phyloP scores from a whole-genome alignment of 2,797 vertebrate species.

The Crocidura indochinensis region DNA sequence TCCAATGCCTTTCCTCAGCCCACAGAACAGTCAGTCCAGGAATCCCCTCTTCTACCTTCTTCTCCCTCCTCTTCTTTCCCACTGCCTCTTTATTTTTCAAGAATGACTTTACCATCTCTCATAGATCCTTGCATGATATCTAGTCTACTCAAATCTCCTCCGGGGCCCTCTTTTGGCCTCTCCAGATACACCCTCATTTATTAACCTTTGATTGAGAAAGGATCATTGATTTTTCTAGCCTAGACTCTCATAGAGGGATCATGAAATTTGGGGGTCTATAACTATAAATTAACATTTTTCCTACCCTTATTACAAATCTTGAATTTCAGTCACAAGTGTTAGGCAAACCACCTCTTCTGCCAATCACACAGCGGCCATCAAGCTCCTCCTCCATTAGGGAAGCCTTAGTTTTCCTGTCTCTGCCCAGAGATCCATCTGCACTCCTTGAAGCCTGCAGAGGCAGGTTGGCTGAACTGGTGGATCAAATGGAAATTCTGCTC shows the following conservation, averaged over 20 bases:
- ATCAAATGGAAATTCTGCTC: neutral
- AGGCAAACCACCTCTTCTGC: neutral
- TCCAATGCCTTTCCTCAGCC: neutral
- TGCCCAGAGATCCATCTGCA: neutral
- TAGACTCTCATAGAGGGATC: neutral
- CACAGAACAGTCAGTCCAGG: fast-evolving
- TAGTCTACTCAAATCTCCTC: neutral
- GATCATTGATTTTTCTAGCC: neutral
- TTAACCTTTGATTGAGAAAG: neutral
- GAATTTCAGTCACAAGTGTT: neutral
- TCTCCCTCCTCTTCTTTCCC: neutral
- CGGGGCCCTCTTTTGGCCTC: neutral
- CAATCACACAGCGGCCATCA: neutral
- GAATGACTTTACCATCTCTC: neutral
- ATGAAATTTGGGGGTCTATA: neutral
- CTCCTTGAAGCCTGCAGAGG: neutral
- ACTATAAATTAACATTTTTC: constrained; percentile 34
- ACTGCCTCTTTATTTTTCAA: neutral
- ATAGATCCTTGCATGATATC: neutral
- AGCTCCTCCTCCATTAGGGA: neutral
- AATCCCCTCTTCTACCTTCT: neutral
- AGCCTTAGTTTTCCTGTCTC: neutral
- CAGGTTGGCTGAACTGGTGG: neutral
- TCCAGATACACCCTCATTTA: neutral
- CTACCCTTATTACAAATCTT: constrained; percentile 1